These are phyloP conservation scores for Elgaria multicarinata DNA, from an alignment of 2,113 vertebrate genomes.

Conservation along the genomic window DNA sequence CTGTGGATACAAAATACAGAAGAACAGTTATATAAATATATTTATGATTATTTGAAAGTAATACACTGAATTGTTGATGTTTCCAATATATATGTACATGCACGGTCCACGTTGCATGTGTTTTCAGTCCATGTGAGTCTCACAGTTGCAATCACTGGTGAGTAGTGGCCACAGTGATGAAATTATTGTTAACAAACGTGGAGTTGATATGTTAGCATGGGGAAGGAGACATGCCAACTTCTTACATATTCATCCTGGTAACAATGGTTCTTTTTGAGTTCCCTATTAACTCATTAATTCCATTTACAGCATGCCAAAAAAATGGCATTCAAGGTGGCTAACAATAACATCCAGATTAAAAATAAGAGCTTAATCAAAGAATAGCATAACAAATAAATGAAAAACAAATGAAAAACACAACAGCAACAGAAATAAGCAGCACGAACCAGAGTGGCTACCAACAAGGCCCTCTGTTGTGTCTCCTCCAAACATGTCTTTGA, in stretches of 20 bases:
- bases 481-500: too few species aligned
- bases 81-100: background rate
- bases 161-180: background rate
- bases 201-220: background rate
- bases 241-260: background rate
- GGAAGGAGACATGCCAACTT: background rate
- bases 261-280: background rate
- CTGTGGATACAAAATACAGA: conserved; percentile 12
- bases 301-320: too few species aligned
- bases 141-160: background rate
- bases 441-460: too few species aligned
- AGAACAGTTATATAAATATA: background rate
- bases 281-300: background rate
- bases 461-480: too few species aligned
- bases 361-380: too few species aligned
- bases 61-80: background rate
- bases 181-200: background rate
- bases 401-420: too few species aligned
- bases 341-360: too few species aligned
- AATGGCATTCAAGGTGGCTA: too few species aligned
- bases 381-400: too few species aligned
- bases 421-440: too few species aligned
- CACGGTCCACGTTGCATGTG: background rate
- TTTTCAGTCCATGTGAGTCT: background rate
- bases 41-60: background rate